Conservation (phyloP, 2,888 invertebrate species). For the Parascotia fuliginaria region DNA sequence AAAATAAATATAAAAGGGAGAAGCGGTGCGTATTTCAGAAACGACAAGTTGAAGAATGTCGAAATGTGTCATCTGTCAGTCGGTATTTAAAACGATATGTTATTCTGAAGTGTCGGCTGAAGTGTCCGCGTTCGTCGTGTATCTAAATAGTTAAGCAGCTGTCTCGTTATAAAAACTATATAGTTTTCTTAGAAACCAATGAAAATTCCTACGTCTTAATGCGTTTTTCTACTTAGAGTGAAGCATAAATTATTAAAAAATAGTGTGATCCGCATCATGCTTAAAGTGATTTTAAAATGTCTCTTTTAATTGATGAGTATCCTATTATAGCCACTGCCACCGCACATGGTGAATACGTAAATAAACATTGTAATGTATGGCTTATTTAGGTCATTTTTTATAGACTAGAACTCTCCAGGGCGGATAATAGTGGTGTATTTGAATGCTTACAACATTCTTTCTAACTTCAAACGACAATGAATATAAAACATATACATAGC, state of each 20-base stretch:
- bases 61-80: constrained; percentile 86
- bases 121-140: constrained; percentile 66
- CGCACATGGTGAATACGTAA: constrained; percentile 18
- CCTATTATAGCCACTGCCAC: constrained; percentile 30
- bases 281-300: constrained; percentile 35
- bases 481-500: not conserved
- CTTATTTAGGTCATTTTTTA: constrained; percentile 15
- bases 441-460: not conserved
- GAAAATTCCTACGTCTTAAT: constrained; percentile 64
- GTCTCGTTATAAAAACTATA: constrained; percentile 69
- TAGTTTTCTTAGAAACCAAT: constrained; percentile 68
- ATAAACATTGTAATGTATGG: constrained; percentile 21
- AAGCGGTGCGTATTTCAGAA: constrained; percentile 74
- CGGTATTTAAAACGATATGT: constrained; percentile 84
- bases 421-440: not conserved
- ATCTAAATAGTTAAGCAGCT: constrained; percentile 80
- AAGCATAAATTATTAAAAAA: constrained; percentile 54
- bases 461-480: not conserved
- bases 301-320: constrained; percentile 32
- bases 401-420: not conserved
- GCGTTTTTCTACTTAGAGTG: constrained; percentile 49
- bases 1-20: constrained; percentile 75
- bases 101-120: constrained; percentile 74
- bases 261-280: constrained; percentile 33
- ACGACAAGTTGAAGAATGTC: constrained; percentile 85